Evolutionary conservation across 2,888 invertebrate species (phyloP).

Genomic region (Entomobrya multifasciata): DNA sequence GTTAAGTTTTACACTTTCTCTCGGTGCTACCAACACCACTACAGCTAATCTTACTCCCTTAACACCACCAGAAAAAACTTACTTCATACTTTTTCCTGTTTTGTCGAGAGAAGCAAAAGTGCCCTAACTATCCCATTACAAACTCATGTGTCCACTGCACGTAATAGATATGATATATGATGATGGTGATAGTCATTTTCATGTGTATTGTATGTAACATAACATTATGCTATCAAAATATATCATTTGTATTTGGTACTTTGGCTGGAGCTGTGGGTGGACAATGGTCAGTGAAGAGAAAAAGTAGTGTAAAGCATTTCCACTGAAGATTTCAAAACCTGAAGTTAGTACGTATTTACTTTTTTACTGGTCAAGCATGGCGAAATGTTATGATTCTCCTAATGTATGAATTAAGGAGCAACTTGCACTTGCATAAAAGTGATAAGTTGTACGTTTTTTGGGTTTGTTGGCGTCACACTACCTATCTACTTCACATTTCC

Average conservation of each 20-base stretch:
- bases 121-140: constrained; percentile 34
- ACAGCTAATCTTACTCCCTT: too few species aligned
- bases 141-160: neutral
- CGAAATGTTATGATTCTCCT: constrained; percentile 18
- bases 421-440: too few species aligned
- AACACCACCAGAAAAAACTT: too few species aligned
- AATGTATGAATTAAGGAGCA: constrained; percentile 46
- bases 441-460: neutral
- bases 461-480: neutral
- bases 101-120: neutral
- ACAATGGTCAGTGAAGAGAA: too few species aligned
- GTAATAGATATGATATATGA: constrained; percentile 10
- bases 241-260: too few species aligned
- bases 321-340: neutral
- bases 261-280: too few species aligned
- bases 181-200: too few species aligned
- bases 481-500: neutral
- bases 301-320: constrained; percentile 3
- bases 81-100: neutral
- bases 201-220: too few species aligned
- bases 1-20: constrained; percentile 62
- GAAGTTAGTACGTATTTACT: neutral
- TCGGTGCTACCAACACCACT: too few species aligned
- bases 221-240: too few species aligned
- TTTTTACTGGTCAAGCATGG: too few species aligned